Evolutionary conservation across 2,113 vertebrate genomes (phyloP), one percentile per base, ranked within the genome.

Genomic region (Labeo rohita): DNA sequence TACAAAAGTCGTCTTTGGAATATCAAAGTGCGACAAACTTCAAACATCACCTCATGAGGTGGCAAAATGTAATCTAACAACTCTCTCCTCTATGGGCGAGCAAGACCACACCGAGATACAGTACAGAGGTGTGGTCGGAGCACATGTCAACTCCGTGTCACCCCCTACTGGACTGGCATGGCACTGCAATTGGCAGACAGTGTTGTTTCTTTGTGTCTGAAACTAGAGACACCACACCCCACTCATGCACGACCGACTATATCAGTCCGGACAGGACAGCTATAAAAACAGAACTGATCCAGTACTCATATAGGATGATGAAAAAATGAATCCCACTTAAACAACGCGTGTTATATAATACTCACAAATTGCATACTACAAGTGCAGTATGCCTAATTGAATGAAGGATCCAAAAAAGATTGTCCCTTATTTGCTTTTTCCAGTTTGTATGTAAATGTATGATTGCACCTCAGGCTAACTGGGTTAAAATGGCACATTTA

Each of bases 191-290:
- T 70, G 52, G 78, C 77, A 86, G 68, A 63, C 54, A 63, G 68
- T 45, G 78, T 81, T 63, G 63, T 45, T 21, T 80, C 76, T 85
- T 85, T 80, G 84, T 80, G 76, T 80, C 84, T 85, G 84, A 68
- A 52, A 28, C 23, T 59, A 68, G 59, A 80, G 77, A 81, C 52
- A 43, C 18, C 63, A 80, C 54, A n/a, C 52, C 85, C 68, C 6
- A 34, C 63, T 70, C 28, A 70, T 50, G 15, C 80, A 83, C 6
- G 63, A 83, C 65, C 13, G 47, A 54, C 8, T 81, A 80, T 80
- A 39, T 54, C 10, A 36, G 80, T 83, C 80, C 21, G 10, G 49
- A 39, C 80, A 70, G 28, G 52, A 78, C 75, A 36, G 75, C 59
- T 81, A 81, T 49, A 65, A 34, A 80, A 66, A 81, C 79, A 81